Conservation (phyloP, 2,888 invertebrate genomes). For the Atherix ibis region DNA sequence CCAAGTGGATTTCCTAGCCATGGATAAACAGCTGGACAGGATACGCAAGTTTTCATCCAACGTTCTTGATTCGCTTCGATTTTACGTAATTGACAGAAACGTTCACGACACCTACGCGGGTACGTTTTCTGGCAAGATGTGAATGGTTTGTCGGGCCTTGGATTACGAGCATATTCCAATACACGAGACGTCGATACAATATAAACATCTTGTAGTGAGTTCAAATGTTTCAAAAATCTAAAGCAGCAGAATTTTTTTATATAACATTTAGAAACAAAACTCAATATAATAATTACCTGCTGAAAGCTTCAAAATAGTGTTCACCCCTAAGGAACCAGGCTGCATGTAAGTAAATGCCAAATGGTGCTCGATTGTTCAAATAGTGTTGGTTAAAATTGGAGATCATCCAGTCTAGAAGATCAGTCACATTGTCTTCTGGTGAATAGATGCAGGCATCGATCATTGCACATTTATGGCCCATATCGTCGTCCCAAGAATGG, state of each 20-base stretch:
- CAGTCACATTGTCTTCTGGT: slow-evolving; percentile 34
- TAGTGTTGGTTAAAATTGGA: slow-evolving; percentile 50
- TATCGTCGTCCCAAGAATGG: slow-evolving; percentile 35
- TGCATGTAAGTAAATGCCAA: slow-evolving; percentile 50
- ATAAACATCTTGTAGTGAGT: slow-evolving; percentile 39
- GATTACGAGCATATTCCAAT: slow-evolving; percentile 22
- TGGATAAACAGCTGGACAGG: slow-evolving; percentile 38
- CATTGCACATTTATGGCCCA: slow-evolving; percentile 37
- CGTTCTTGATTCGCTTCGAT: slow-evolving; percentile 25
- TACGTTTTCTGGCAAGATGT: slow-evolving; percentile 20
- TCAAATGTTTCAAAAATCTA: slow-evolving; percentile 40
- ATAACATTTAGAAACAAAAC: slow-evolving; percentile 8
- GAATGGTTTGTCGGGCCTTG: slow-evolving; percentile 24
- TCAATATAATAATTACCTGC: slow-evolving; percentile 23
- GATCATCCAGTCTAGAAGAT: slow-evolving; percentile 40
- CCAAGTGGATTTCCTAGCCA: slow-evolving; percentile 40
- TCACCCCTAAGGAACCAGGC: slow-evolving; percentile 41
- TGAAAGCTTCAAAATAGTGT: slow-evolving; percentile 35
- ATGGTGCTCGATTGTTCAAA: slow-evolving; percentile 45
- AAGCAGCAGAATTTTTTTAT: too few species aligned
- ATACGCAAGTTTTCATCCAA: slow-evolving; percentile 35
- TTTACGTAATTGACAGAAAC: slow-evolving; percentile 22
- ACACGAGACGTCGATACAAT: slow-evolving; percentile 34
- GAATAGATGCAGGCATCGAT: slow-evolving; percentile 38
- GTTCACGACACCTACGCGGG: slow-evolving; percentile 17